Conservation (phyloP, 2,888 invertebrate species). For the Smittia aterrima region DNA sequence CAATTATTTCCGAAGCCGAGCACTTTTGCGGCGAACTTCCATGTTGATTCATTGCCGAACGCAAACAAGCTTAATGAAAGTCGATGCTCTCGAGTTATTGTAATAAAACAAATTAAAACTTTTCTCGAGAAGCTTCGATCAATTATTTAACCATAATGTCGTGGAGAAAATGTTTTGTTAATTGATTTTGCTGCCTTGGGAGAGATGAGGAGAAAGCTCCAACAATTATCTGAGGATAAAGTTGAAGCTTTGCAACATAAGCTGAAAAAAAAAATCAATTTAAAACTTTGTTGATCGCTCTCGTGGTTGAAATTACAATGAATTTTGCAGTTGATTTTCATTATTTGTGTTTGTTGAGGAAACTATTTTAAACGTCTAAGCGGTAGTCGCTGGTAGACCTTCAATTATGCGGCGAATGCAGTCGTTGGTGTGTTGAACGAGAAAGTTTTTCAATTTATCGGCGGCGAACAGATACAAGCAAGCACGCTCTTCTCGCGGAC, state of each 20-base stretch:
- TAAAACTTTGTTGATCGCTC: background rate
- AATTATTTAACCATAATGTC: too few species aligned
- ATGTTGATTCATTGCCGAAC: background rate
- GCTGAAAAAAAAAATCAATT: conserved; percentile 8
- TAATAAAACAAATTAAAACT: background rate
- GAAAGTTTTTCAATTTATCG: conserved; percentile 16
- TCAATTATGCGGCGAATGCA: background rate
- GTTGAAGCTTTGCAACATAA: too few species aligned
- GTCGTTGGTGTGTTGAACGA: background rate
- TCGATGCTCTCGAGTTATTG: background rate
- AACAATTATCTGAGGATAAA: too few species aligned
- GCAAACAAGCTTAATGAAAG: background rate
- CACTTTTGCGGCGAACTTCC: background rate
- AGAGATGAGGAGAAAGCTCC: too few species aligned
- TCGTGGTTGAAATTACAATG: background rate
- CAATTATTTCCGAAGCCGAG: too few species aligned
- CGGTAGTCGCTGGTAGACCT: background rate
- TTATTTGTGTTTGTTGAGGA: background rate
- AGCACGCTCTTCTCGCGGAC: background rate
- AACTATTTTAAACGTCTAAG: background rate
- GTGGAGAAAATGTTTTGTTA: background rate
- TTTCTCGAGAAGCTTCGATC: too few species aligned
- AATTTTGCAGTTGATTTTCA: background rate
- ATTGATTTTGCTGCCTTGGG: background rate
- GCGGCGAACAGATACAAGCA: background rate